phyloP scores from a whole-genome alignment of 2,113 vertebrate species.

The Notechis scutatus region DNA sequence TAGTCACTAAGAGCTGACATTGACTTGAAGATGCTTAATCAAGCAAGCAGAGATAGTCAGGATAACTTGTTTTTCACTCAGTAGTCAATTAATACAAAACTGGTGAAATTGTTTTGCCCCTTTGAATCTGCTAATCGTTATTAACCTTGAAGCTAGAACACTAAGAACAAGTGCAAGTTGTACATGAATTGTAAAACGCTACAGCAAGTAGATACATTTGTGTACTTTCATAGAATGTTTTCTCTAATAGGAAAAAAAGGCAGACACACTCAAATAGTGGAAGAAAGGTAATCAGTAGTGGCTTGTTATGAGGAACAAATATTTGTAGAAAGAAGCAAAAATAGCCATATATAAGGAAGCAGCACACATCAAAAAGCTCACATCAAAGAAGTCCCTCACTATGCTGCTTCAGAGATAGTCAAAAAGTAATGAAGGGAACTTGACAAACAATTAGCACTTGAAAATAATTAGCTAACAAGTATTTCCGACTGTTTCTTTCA shows the following conservation, averaged over 20 bases:
- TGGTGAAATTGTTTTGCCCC: neutral
- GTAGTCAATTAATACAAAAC: neutral
- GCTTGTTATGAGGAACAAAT: neutral
- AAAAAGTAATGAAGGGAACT: neutral
- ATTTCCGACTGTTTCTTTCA: neutral
- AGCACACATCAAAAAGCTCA: neutral
- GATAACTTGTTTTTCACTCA: neutral
- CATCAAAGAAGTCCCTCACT: neutral
- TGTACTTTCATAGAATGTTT: neutral
- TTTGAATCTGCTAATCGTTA: neutral
- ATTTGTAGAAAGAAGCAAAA: neutral
- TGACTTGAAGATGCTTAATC: neutral
- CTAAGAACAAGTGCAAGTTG: neutral
- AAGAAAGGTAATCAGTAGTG: neutral
- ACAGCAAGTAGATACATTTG: neutral
- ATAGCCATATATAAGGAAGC: neutral
- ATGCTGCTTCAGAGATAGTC: neutral
- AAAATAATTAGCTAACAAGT: neutral
- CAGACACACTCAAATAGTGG: neutral
- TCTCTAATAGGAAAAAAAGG: neutral
- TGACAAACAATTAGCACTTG: neutral
- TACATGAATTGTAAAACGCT: neutral
- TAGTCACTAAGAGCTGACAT: neutral
- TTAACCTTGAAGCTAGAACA: neutral
- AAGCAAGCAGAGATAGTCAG: neutral